These are phyloP conservation scores for Alca torda DNA, from an alignment of 2,797 vertebrate species.

Conservation along the genomic window DNA sequence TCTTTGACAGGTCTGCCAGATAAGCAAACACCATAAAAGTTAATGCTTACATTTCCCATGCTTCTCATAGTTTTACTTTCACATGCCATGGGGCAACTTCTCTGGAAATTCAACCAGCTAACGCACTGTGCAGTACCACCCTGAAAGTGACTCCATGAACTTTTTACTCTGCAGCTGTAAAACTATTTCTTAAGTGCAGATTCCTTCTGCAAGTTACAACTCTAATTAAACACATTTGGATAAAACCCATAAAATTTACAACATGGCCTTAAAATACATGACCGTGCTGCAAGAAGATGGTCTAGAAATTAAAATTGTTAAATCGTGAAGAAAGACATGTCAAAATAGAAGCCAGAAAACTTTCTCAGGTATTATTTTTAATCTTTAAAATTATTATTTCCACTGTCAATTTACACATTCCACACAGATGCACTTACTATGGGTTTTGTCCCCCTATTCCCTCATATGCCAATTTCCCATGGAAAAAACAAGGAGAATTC, in stretches of 20 bases:
- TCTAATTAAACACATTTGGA: background rate
- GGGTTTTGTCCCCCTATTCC: background rate
- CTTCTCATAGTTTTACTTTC: background rate
- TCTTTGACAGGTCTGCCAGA: background rate
- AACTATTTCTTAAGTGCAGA: background rate
- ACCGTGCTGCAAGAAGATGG: background rate
- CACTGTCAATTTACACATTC: background rate
- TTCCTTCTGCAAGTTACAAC: background rate
- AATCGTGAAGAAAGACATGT: rapidly evolving
- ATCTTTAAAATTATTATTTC: background rate
- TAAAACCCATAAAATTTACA: background rate
- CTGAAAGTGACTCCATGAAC: background rate
- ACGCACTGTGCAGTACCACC: background rate
- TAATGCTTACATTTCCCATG: background rate
- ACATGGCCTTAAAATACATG: background rate
- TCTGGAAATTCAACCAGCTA: background rate
- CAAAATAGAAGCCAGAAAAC: background rate
- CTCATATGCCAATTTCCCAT: background rate
- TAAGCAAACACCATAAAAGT: background rate
- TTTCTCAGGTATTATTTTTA: background rate
- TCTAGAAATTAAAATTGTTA: background rate
- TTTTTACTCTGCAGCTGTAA: background rate
- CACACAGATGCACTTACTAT: background rate
- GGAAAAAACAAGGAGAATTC: background rate
- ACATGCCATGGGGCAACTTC: background rate